Base-by-base conservation (phyloP, 92 coral and sea anemone species). In the Virgularia gustaviana region DNA sequence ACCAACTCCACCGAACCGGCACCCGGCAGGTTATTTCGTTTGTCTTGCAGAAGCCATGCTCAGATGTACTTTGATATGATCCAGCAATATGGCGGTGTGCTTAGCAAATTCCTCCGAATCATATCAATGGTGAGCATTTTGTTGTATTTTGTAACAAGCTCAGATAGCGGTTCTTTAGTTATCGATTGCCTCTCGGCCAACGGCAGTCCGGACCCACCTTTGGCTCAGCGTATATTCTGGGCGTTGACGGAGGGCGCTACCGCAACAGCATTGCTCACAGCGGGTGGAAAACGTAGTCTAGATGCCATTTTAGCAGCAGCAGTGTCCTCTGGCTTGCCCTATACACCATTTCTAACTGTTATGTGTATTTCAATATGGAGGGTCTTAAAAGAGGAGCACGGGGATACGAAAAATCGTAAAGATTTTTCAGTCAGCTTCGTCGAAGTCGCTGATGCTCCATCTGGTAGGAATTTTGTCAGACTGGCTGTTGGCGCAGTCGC, bases 241-340 rank as follows among this genome's bases (percentile, higher is more conserved):
- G 96, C 96, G 8, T 70, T 87, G 37, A 89, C 96, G 4, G 96
- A 89, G 33, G 96, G 96, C 2, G 96, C 96, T 6, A 77, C 87
- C 9, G 92, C 96, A 1, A 84, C 92, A 11, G 91, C 96, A 28
- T 76, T 90, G 51, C 86, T 90, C 42, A 81, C 83, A 65, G 81
- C 89, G 0, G 92, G 96, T 4, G 89, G 92, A 2, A 75, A 36
- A 3, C 38, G 81, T 10, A 92, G 86, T n/a, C 67, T 90, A 5
- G 64, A 42, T 16, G 89, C 96, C 12, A 71, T 90, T 3, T 89
- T 81, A 12, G 75, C 96, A 5, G 89, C 85, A 2, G 73, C 96
- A 36, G 78, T 87, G 15, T 78, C 79, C 42, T 81, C 91, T 4
- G 96, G 96, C 4, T 83, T 87, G 31, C 58, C 86, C 4, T 84